These are phyloP conservation scores for Zaprionus ghesquierei DNA, from an alignment of 1,140 invertebrate species.

Conservation along the genomic window DNA sequence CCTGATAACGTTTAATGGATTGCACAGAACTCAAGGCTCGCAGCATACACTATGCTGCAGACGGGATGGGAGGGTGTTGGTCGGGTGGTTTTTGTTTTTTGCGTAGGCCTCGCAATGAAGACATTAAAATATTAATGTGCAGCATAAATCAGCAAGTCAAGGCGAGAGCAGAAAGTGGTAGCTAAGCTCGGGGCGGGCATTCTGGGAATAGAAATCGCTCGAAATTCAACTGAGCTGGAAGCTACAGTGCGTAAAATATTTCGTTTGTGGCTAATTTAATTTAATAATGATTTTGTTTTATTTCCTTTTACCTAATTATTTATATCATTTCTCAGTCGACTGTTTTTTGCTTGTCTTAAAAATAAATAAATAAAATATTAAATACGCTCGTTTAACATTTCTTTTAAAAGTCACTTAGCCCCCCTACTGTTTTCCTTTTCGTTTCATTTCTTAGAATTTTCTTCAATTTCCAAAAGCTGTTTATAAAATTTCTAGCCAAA, in stretches of 20 bases:
- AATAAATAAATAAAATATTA: too few species aligned
- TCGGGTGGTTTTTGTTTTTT: slow-evolving; percentile 51
- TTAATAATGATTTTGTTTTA: too few species aligned
- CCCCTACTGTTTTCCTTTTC: neutral
- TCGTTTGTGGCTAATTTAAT: too few species aligned
- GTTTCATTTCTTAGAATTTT: neutral
- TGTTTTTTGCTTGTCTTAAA: too few species aligned
- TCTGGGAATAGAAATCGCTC: slow-evolving; percentile 1
- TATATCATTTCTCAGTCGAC: too few species aligned
- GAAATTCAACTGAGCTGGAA: neutral
- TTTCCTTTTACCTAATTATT: too few species aligned
- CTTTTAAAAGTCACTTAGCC: neutral
- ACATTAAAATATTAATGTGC: slow-evolving; percentile 81
- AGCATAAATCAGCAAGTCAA: slow-evolving; percentile 66
- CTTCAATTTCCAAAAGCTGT: neutral
- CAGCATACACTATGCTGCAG: slow-evolving; percentile 6
- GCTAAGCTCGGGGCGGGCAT: neutral
- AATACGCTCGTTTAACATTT: neutral
- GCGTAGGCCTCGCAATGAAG: slow-evolving; percentile 68
- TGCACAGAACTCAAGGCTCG: slow-evolving; percentile 44
- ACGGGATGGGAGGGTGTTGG: neutral
- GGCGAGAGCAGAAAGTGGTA: neutral
- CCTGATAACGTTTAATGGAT: slow-evolving; percentile 78
- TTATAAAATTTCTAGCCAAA: neutral
- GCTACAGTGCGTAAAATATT: too few species aligned